Base-by-base conservation (phyloP, 2,888 invertebrate species). In the Pomacea canaliculata region DNA sequence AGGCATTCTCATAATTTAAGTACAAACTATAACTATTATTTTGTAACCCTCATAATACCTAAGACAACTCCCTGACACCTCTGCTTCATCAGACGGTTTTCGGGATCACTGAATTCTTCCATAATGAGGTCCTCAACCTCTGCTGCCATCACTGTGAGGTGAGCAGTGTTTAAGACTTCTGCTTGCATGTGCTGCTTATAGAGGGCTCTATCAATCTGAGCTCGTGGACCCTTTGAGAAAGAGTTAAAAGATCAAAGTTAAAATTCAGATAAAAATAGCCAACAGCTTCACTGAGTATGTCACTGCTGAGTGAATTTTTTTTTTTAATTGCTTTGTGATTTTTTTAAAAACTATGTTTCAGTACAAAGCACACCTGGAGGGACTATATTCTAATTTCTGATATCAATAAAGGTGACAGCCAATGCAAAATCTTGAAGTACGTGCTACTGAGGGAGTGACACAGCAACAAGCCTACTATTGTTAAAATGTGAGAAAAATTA, bases 191-290 rank as follows among this genome's bases (percentile, higher is more conserved):
- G 92, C 78, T 92, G 90, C 88, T 95, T 96, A 90, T 96, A 97
- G 18, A 97, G 91, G 71, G 92, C 90, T 23, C 97, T 92, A 90
- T 97, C 97, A 79, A 97, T 96, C 92, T 97, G 96, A 12, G 97
- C 96, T 78, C 97, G 91, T 10, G 94, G 93, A 10, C 97, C 97
- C 91, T 91, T 56, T 16, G 16, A 56, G 51, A 10, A 56, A 56
- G 49, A 79, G 49, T 59, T 69, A 46, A 76, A 19, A 65, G 65
- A 8, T 65, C 3, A 27, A 37, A 37, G 37, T 37, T 37, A 37
- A 37, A 37, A 37, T 37, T 37, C 5, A 37, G 37, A 37, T 37
- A 37, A 3, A 37, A 37, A 37, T 37, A 37, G 37, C 37, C 37
- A 37, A 5, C 37, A 37, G 37, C 5, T 37, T 37, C 4, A 37